These are phyloP conservation scores for Zelostemma sp. DNA, from an alignment of 1,140 invertebrate species.

Conservation along the genomic window DNA sequence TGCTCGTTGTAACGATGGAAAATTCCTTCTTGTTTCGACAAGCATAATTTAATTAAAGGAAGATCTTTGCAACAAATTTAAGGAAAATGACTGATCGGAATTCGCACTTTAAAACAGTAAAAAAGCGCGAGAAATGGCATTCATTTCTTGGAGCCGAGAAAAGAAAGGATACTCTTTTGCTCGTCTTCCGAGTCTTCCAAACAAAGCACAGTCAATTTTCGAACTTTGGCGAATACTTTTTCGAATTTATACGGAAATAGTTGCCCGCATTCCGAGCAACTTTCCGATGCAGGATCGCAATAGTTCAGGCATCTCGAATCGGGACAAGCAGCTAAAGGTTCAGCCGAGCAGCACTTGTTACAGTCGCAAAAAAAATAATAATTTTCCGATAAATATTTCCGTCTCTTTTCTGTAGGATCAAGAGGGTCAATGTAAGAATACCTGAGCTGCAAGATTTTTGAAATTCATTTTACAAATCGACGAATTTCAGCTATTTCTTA, in stretches of 20 bases:
- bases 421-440: conserved; percentile 1
- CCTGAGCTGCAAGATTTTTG: background rate
- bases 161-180: background rate
- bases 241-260: background rate
- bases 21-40: conserved; percentile 1
- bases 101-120: too few relatives aligned
- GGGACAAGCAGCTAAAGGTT: background rate
- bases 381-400: background rate
- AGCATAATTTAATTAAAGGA: background rate
- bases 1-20: background rate
- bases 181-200: background rate
- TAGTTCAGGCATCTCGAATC: background rate
- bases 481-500: too few relatives aligned
- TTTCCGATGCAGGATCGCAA: background rate
- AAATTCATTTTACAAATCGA: too few relatives aligned
- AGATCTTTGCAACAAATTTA: background rate
- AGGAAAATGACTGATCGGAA: background rate
- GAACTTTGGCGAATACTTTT: background rate
- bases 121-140: too few relatives aligned
- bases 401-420: conserved; percentile 1
- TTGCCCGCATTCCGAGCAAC: background rate
- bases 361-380: background rate
- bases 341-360: background rate
- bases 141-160: too few relatives aligned
- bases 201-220: background rate